Evolutionary conservation across 2,888 invertebrate species (phyloP), one percentile per base, ranked within the genome.

Genomic region (Ophion slaviceki): DNA sequence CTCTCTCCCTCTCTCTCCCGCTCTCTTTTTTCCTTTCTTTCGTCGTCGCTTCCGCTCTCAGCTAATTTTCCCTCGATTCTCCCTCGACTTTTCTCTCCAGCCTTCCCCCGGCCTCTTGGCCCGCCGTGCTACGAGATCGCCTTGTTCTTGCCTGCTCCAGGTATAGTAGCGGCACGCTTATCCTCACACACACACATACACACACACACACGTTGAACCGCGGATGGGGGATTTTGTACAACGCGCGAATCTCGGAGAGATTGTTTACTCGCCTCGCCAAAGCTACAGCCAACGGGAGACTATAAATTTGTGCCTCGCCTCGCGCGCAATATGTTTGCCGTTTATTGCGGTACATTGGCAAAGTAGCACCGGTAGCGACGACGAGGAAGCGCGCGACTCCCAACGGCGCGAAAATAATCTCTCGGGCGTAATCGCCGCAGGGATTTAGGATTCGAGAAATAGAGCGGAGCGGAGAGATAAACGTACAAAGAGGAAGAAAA

Each of bases 1-100:
- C 61, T 59, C 71, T 74, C 62, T 78, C 24, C 53, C 20, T 2
- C 11, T 8, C n/a, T 45, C 20, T 28, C 17, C 53, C 40, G 40
- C 45, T 80, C 57, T 47, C 53, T 74, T 61, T 61, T 62, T 59
- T 76, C 59, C 59, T 75, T 80, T 77, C 75, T 62, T 67, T 82
- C 71, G 79, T 68, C 64, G 59, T 72, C 28, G 80, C 80, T 83
- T 82, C 76, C 83, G 85, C 72, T 83, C 83, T 75, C 82, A n/a
- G 68, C 82, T 80, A 78, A 82, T 84, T 82, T 81, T 86, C 81
- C 80, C 71, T 70, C 72, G 67, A 75, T 82, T 71, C 79, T 57
- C 67, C 76, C 40, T 71, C 66, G 24, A 45, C 64, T 75, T 82
- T 81, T 75, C 86, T 86, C 80, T 75, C 62, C 81, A 75, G 66